A percentile compares a stretch with the other conserved stretches of the same genome.
Conservation (phyloP, 2,888 invertebrate genomes). For the Eilema depressum region DNA sequence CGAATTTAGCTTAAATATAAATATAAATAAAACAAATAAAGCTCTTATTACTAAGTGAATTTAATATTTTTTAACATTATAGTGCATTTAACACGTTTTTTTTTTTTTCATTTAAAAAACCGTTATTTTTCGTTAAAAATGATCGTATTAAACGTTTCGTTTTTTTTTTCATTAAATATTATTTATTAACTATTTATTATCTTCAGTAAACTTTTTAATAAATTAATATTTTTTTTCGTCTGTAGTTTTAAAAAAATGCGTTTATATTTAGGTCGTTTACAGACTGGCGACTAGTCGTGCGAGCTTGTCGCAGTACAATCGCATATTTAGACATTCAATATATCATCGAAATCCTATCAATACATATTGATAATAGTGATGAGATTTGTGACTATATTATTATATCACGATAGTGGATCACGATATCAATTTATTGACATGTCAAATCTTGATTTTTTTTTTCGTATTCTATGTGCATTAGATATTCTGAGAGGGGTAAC, state of each 20-base stretch:
- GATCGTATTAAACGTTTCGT: constrained; percentile 48
- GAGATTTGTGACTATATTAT: too few relatives aligned
- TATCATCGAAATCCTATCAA: too few relatives aligned
- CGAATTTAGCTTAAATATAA: constrained; percentile 60
- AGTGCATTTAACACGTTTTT: constrained; percentile 68
- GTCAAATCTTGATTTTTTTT: neutral
- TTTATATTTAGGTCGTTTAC: constrained; percentile 64
- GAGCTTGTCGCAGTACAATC: constrained; percentile 2
- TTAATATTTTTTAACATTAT: constrained; percentile 62
- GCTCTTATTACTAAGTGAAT: constrained; percentile 69
- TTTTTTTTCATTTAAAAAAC: constrained; percentile 38
- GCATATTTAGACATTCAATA: neutral
- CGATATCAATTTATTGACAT: too few relatives aligned
- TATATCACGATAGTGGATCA: too few relatives aligned
- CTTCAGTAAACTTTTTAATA: constrained; percentile 70
- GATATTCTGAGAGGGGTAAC: too few relatives aligned
- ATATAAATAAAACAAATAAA: constrained; percentile 58
- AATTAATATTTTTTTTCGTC: constrained; percentile 79
- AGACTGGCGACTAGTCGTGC: constrained; percentile 33
- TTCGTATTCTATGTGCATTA: constrained; percentile 1
- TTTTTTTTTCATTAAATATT: constrained; percentile 48
- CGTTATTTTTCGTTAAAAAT: constrained; percentile 44
- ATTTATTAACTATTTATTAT: constrained; percentile 81
- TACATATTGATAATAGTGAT: neutral
- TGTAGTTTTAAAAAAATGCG: constrained; percentile 72